phyloP scores from a whole-genome alignment of 2,797 vertebrate species.

The Acanthopagrus latus region DNA sequence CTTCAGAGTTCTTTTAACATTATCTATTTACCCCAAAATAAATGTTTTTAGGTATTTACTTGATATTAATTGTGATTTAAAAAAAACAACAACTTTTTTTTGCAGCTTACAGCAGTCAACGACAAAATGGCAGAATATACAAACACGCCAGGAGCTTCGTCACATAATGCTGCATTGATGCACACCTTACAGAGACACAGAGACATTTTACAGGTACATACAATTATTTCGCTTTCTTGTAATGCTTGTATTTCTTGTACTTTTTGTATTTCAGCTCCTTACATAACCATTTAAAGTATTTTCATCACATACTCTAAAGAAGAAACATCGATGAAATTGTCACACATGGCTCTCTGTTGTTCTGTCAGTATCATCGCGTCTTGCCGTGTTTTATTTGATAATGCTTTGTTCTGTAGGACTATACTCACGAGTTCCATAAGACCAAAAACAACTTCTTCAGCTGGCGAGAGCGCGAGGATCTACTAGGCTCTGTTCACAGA shows the following conservation, averaged over 20 bases:
- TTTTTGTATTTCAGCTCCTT: not conserved
- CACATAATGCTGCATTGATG: slow-evolving; percentile 93
- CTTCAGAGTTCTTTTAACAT: not conserved
- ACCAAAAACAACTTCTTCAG: slow-evolving; percentile 95
- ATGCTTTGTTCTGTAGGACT: slow-evolving; percentile 87
- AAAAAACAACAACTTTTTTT: not conserved
- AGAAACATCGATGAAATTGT: not conserved
- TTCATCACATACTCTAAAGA: not conserved
- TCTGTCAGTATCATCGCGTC: not conserved
- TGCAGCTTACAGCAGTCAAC: slow-evolving; percentile 91
- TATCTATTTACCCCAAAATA: not conserved
- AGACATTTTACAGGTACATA: slow-evolving; percentile 93
- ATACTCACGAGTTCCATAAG: slow-evolving; percentile 97
- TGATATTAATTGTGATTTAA: not conserved
- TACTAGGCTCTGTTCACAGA: slow-evolving; percentile 94
- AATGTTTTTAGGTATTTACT: not conserved
- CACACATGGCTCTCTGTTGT: not conserved
- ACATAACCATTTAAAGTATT: too few relatives aligned
- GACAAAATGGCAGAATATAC: slow-evolving; percentile 96
- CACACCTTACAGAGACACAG: slow-evolving; percentile 95
- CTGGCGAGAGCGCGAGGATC: slow-evolving; percentile 94
- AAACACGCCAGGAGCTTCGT: slow-evolving; percentile 88
- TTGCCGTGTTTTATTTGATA: not conserved
- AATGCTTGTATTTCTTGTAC: accelerated
- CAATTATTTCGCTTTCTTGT: not conserved